Evolutionary conservation across 2,113 vertebrate species (phyloP).

Genomic region (Candoia aspera): DNA sequence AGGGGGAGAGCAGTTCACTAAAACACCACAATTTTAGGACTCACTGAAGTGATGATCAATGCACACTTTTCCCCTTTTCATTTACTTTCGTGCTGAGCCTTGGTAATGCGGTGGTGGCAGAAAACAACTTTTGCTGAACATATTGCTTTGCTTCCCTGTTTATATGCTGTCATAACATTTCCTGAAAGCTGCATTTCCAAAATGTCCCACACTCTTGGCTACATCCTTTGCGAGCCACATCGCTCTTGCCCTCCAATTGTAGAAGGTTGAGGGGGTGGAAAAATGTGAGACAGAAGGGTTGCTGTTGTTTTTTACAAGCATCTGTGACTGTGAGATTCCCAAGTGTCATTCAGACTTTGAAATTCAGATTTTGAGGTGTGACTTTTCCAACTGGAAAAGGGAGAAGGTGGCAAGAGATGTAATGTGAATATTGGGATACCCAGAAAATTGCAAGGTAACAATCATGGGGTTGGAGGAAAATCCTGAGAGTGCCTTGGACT

Average conservation of each 20-base stretch:
- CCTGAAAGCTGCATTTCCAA: neutral
- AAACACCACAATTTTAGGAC: neutral
- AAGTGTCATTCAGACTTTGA: neutral
- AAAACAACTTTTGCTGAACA: neutral
- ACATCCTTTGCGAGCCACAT: neutral
- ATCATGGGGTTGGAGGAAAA: no score
- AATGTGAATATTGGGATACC: neutral
- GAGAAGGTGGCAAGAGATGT: neutral
- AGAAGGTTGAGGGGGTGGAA: neutral
- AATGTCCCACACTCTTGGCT: neutral
- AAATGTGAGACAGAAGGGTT: neutral
- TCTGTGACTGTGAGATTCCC: neutral
- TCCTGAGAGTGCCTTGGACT: no score
- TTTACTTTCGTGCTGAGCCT: neutral
- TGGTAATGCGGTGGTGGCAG: neutral
- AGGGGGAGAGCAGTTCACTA: fast-evolving
- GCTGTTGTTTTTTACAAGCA: neutral
- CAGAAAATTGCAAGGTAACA: neutral
- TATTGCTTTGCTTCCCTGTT: neutral
- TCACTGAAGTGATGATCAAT: neutral
- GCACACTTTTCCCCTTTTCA: neutral
- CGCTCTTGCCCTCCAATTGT: neutral
- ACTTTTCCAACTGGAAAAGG: neutral
- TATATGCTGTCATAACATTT: neutral
- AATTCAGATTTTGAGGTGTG: neutral